A percentile compares a stretch with the other conserved stretches of the same genome.
These are phyloP conservation scores for Poeciliopsis infans DNA, from an alignment of 2,797 vertebrate species.

Conservation along the genomic window DNA sequence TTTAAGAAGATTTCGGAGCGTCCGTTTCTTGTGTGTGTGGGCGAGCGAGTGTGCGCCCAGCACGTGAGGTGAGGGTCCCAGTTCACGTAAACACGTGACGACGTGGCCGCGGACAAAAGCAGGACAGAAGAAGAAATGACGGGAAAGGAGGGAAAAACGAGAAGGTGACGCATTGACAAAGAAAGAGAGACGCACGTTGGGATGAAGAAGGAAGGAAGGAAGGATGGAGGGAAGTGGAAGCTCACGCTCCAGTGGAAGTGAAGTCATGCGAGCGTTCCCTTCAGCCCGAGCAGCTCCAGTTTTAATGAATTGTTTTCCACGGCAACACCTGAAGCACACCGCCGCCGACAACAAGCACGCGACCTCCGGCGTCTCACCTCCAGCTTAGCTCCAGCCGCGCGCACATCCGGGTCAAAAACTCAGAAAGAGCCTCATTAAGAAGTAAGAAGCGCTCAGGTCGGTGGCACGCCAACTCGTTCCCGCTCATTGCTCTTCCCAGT, in stretches of 20 bases:
- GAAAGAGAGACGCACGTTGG: conserved; percentile 1
- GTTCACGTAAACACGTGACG: conserved; percentile 61
- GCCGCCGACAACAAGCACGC: neutral
- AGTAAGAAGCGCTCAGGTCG: neutral
- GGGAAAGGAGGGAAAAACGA: conserved; percentile 14
- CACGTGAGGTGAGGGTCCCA: conserved; percentile 54
- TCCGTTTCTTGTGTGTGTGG: conserved; percentile 38
- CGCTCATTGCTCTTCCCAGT: neutral
- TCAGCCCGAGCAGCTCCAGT: conserved; percentile 53
- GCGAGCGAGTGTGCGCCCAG: conserved; percentile 39
- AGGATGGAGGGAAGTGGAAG: conserved; percentile 39
- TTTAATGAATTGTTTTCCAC: conserved; percentile 52
- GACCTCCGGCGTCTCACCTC: neutral
- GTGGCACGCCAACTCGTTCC: neutral
- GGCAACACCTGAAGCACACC: conserved; percentile 50
- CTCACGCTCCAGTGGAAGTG: conserved; percentile 60
- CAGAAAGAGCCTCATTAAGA: conserved; percentile 1
- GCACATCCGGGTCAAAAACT: neutral
- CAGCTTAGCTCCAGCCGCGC: neutral
- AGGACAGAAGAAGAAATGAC: conserved; percentile 17
- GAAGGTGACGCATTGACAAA: neutral
- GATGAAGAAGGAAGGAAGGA: conserved; percentile 26
- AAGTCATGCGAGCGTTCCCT: conserved; percentile 65
- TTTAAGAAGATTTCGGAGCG: conserved; percentile 77
- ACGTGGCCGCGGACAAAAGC: conserved; percentile 23